Base-by-base conservation (phyloP, 1,140 invertebrate species). In the Brachionus calyciflorus region DNA sequence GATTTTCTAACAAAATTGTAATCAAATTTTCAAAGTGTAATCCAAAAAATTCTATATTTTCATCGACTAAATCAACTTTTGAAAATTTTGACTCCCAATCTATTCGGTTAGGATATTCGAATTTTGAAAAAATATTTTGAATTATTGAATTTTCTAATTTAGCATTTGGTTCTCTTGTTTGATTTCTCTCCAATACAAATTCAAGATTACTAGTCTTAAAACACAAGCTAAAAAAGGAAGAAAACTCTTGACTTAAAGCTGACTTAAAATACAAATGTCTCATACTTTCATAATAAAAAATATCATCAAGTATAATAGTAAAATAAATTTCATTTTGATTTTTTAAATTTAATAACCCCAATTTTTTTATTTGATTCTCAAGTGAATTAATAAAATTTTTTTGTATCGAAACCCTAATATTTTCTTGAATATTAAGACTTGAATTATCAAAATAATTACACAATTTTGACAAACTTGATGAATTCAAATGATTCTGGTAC, bases 211-310 rank as follows among this genome's bases (percentile, higher is more conserved):
- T 17, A 1, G 69, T 21, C 51, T 51, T 73, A 37, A 73, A 55
- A 55, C 46, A 48, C 10, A 30, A 17, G 21, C 46, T 24, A 41
- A 33, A 51, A 33, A 51, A 73, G 9, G 69, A 73, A 14, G 30
- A 24, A 30, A 9, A 41, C 14, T 40, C 40, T 21, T 17, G 4
- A 28, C 41, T 30, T 3, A 49, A 28, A 10, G 60, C 60, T n/a
- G 40, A 12, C 44, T 65, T 65, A 10, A 40, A 73, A 33, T n/a
- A 73, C 14, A 14, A 17, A 33, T 49, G 1, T 73, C 69, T 73
- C 69, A 73, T 73, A 30, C 48, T 73, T 40, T 49, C 46, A 51
- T 73, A 73, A 21, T 73, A 73, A n/a, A 73, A 73, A 40, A 73
- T 55, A 9, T 73, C 69, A 37, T 73, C 69, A 19, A 73, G 44